Percentiles rank a stretch among this genome's conserved stretches.
phyloP scores from a whole-genome alignment of 2,797 vertebrate species.

The Betta splendens region DNA sequence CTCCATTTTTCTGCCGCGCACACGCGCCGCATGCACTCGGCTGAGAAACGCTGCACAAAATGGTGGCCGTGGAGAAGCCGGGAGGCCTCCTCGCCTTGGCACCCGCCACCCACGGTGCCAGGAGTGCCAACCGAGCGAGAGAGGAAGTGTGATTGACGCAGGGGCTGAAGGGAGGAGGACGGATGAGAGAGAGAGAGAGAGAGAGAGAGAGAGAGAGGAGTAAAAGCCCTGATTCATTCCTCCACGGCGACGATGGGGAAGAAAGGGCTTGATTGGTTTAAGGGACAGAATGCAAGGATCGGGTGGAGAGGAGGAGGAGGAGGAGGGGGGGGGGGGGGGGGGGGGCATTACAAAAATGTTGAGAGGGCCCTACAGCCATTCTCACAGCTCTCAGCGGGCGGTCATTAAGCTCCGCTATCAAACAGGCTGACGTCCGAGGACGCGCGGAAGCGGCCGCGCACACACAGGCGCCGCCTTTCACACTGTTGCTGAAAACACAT shows the following conservation, averaged over 20 bases:
- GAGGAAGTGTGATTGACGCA: slow-evolving; percentile 30
- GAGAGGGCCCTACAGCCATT: slow-evolving; percentile 80
- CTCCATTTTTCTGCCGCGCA: slow-evolving; percentile 5
- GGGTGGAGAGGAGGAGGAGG: slow-evolving; percentile 55
- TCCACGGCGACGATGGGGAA: slow-evolving; percentile 44
- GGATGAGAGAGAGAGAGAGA: neutral
- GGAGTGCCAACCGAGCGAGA: slow-evolving; percentile 59
- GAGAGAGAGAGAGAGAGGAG: neutral
- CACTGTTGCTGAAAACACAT: slow-evolving; percentile 28
- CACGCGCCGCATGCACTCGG: slow-evolving; percentile 13
- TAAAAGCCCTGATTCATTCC: slow-evolving; percentile 65
- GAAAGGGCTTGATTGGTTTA: slow-evolving; percentile 57
- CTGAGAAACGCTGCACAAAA: slow-evolving; percentile 42
- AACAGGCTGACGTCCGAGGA: slow-evolving; percentile 75
- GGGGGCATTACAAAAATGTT: slow-evolving; percentile 77
- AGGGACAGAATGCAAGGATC: slow-evolving; percentile 56
- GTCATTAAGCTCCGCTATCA: slow-evolving; percentile 76
- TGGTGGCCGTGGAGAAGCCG: slow-evolving; percentile 42
- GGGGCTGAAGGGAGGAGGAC: neutral
- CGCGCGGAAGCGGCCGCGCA: slow-evolving; percentile 47
- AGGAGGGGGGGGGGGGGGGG: too few relatives aligned
- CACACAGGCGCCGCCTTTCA: slow-evolving; percentile 23
- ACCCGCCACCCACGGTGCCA: slow-evolving; percentile 59
- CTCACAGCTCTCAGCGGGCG: slow-evolving; percentile 72
- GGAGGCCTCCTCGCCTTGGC: slow-evolving; percentile 59